Conservation (phyloP, 2,888 invertebrate genomes). For the Euzetes globulus region DNA sequence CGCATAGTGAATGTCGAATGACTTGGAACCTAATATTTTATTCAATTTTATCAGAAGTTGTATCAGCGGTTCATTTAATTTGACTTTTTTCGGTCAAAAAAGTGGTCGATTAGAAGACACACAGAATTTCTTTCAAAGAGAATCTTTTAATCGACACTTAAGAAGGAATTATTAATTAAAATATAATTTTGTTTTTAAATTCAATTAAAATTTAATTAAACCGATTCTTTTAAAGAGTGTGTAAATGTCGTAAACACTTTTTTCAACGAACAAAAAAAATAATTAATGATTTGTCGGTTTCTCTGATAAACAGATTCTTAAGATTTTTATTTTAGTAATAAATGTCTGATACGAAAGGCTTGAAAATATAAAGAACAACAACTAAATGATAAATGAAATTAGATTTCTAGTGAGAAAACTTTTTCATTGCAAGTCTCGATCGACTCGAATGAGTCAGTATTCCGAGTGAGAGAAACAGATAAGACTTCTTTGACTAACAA, state of each 20-base stretch:
- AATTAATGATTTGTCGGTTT: neutral
- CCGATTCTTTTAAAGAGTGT: neutral
- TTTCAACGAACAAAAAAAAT: neutral
- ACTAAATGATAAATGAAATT: neutral
- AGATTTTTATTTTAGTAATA: neutral
- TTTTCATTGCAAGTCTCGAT: neutral
- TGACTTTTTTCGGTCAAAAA: neutral
- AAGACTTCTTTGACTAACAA: neutral
- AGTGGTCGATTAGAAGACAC: neutral
- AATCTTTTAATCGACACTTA: neutral
- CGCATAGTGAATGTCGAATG: neutral
- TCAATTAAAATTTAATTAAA: neutral
- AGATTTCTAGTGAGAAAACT: neutral
- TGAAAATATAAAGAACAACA: neutral
- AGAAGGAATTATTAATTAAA: neutral
- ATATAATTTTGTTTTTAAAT: neutral
- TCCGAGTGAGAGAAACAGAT: neutral
- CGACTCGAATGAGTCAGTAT: neutral
- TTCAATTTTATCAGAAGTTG: neutral
- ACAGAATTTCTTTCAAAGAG: neutral
- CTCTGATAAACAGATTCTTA: neutral
- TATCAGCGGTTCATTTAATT: neutral
- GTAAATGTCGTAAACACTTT: neutral
- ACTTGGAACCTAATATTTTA: neutral
- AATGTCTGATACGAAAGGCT: neutral